Conservation (phyloP, 1,140 invertebrate species). For the Glossosoma conforme region DNA sequence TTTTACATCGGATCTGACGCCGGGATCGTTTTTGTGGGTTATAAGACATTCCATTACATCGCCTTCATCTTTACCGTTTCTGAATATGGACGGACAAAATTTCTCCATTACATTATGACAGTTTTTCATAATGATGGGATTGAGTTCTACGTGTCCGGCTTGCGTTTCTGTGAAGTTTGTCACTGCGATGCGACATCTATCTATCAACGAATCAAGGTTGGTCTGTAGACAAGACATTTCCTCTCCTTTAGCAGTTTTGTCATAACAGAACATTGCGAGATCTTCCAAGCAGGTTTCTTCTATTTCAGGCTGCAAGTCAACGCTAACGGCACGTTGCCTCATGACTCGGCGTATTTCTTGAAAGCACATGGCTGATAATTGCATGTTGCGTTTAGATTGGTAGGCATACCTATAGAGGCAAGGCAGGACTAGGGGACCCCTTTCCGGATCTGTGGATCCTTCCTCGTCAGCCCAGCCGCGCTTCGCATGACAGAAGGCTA, state of each 20-base stretch:
- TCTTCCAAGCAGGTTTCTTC: conserved; percentile 86
- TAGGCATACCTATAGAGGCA: conserved; percentile 89
- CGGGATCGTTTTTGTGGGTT: conserved; percentile 82
- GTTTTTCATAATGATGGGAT: conserved; percentile 75
- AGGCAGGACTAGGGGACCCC: conserved; percentile 78
- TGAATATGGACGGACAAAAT: conserved; percentile 68
- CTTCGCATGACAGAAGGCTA: conserved; percentile 73
- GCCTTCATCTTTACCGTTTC: conserved; percentile 69
- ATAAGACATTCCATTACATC: conserved; percentile 94
- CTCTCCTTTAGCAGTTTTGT: conserved; percentile 77
- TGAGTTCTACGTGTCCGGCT: conserved; percentile 79
- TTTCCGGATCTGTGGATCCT: conserved; percentile 62
- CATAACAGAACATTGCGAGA: conserved; percentile 75
- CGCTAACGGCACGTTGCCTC: conserved; percentile 84
- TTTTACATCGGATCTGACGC: conserved; percentile 69
- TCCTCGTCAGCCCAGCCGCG: conserved; percentile 70
- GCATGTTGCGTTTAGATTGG: conserved; percentile 61
- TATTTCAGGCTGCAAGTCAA: conserved; percentile 91
- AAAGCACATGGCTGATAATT: conserved; percentile 60
- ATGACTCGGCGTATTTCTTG: conserved; percentile 87
- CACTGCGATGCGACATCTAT: conserved; percentile 68
- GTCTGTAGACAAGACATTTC: conserved; percentile 92
- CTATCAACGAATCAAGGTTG: conserved; percentile 67
- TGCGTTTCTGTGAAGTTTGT: conserved; percentile 88
- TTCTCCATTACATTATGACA: conserved; percentile 80